Conservation (phyloP, 2,888 invertebrate species). For the Aplocera efformata region DNA sequence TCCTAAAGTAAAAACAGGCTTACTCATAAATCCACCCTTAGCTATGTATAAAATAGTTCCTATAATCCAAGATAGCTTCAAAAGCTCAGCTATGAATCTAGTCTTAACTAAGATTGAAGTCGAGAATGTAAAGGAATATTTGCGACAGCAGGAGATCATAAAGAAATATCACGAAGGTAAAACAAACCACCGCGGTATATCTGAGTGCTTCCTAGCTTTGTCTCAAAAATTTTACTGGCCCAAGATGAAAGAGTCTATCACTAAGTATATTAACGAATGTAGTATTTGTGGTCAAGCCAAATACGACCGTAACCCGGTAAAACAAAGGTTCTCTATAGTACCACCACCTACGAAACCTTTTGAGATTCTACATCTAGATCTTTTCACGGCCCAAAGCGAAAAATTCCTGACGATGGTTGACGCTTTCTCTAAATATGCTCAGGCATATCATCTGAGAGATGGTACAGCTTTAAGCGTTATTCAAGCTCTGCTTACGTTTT, state of each 20-base stretch:
- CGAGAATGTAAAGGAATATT: constrained; percentile 29
- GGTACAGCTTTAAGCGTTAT: constrained; percentile 21
- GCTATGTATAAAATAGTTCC: constrained; percentile 24
- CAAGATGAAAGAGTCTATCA: constrained; percentile 28
- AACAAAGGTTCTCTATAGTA: constrained; percentile 18
- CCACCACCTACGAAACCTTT: constrained; percentile 26
- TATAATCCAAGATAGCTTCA: constrained; percentile 28
- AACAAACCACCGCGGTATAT: constrained; percentile 32
- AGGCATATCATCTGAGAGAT: constrained; percentile 23
- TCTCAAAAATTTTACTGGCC: constrained; percentile 31
- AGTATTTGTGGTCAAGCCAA: constrained; percentile 23
- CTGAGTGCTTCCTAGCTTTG: constrained; percentile 26
- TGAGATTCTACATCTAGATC: constrained; percentile 26
- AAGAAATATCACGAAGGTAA: constrained; percentile 31
- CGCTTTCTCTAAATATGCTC: constrained; percentile 23
- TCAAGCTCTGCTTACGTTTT: constrained; percentile 21
- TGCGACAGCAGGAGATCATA: constrained; percentile 32
- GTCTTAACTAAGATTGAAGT: constrained; percentile 24
- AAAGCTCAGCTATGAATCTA: constrained; percentile 27
- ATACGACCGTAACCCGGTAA: too few species aligned
- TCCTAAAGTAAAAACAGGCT: constrained; percentile 30
- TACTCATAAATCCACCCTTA: constrained; percentile 29
- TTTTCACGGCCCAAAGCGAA: constrained; percentile 21
- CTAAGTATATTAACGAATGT: constrained; percentile 27
- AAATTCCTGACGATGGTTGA: constrained; percentile 28